A percentile compares a stretch with the other conserved stretches of the same genome.
Evolutionary conservation across 37 sponge, comb jelly and placozoan genomes (phyloP).

Genomic region (Trichoplax adhaerens): DNA sequence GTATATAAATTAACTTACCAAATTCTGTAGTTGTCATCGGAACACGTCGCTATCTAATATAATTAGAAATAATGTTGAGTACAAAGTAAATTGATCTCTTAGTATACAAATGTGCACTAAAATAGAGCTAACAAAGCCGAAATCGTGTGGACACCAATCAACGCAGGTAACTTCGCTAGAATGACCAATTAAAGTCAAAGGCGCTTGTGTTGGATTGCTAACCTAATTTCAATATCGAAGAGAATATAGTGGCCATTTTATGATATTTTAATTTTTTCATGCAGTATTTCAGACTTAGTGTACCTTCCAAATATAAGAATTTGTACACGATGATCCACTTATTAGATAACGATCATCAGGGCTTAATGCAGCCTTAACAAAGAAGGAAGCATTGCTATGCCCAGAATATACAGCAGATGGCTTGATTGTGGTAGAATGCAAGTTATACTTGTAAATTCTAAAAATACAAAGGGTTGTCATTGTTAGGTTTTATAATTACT

Average conservation of each 20-base stretch:
- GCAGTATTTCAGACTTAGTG: not conserved
- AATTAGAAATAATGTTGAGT: no score
- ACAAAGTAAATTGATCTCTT: no score
- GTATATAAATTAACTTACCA: no score
- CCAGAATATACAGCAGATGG: constrained; percentile 14
- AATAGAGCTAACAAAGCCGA: no score
- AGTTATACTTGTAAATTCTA: constrained; percentile 41
- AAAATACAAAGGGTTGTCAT: not conserved
- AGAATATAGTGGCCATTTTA: not conserved
- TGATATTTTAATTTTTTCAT: not conserved
- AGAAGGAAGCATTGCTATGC: constrained; percentile 28
- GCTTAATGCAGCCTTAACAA: constrained; percentile 42
- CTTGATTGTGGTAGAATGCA: constrained; percentile 17
- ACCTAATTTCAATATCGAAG: constrained; percentile 7
- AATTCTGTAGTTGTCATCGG: no score
- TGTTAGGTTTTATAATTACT: not conserved
- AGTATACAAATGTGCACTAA: no score
- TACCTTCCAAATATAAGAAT: constrained; percentile 50
- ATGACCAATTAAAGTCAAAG: constrained; percentile 23
- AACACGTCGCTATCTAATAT: no score
- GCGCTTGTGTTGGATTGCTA: constrained; percentile 14
- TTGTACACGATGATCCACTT: constrained; percentile 35
- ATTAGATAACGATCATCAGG: constrained; percentile 38
- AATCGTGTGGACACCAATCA: constrained; percentile 33
- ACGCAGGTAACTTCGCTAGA: constrained; percentile 55